phyloP scores from a whole-genome alignment of 2,888 invertebrate genomes.

The Ephialtes manifestator region DNA sequence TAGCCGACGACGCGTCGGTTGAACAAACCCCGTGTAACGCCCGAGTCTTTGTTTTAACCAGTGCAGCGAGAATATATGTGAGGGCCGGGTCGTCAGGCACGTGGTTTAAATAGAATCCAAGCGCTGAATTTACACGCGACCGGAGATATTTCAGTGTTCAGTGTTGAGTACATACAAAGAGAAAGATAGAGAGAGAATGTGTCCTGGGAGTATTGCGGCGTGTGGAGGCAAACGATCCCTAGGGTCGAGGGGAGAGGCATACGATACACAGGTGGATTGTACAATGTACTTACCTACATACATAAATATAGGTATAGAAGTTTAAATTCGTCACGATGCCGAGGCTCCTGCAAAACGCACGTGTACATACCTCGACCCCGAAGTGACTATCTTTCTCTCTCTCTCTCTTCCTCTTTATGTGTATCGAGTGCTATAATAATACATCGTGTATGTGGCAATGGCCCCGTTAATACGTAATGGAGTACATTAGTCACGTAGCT shows the following conservation, averaged over 20 bases:
- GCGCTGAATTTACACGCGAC: conserved; percentile 52
- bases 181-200: conserved; percentile 4
- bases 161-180: conserved; percentile 23
- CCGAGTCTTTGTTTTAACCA: conserved; percentile 33
- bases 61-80: conserved; percentile 1
- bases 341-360: conserved; percentile 37
- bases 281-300: conserved; percentile 22
- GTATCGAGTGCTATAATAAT: conserved; percentile 55
- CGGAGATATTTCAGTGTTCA: conserved; percentile 52
- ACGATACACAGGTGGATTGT: conserved; percentile 28
- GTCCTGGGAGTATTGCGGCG: background rate
- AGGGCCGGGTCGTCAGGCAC: conserved; percentile 2
- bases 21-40: conserved; percentile 32
- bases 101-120: conserved; percentile 56
- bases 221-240: conserved; percentile 3
- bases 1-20: conserved; percentile 30
- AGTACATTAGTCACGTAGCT: conserved; percentile 68
- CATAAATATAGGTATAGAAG: conserved; percentile 18
- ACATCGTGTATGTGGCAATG: conserved; percentile 68
- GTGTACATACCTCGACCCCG: conserved; percentile 32
- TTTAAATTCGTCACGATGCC: conserved; percentile 33
- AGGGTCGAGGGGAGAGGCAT: background rate
- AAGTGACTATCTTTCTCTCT: conserved; percentile 1
- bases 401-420: background rate
- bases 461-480: conserved; percentile 71